Percentiles rank a stretch among this genome's conserved stretches.
Conservation (phyloP, 2,888 invertebrate species). For the Chrysolina americana region DNA sequence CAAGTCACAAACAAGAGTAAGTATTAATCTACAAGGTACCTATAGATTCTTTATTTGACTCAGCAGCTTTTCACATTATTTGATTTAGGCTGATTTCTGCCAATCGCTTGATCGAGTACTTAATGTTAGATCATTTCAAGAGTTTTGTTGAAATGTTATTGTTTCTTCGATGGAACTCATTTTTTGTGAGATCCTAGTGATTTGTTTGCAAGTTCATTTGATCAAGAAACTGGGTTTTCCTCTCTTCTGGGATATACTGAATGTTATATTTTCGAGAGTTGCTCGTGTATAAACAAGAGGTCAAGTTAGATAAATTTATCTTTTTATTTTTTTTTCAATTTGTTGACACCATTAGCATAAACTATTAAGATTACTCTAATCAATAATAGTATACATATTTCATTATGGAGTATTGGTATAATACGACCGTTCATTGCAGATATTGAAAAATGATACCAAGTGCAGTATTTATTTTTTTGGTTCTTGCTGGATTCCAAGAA, state of each 20-base stretch:
- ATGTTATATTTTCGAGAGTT: not conserved
- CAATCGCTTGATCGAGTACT: no score
- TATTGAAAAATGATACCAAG: constrained; percentile 47
- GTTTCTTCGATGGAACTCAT: no score
- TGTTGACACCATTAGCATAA: constrained; percentile 51
- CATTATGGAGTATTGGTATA: not conserved
- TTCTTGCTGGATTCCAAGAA: constrained; percentile 37
- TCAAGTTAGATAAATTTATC: constrained; percentile 51
- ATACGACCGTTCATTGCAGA: constrained; percentile 41
- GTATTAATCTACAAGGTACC: no score
- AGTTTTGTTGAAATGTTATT: no score
- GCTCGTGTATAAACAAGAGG: constrained; percentile 43
- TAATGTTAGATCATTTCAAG: no score
- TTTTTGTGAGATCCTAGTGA: not conserved
- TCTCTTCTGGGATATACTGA: not conserved
- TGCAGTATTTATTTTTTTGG: constrained; percentile 44
- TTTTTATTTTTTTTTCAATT: constrained; percentile 50
- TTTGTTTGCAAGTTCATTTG: not conserved
- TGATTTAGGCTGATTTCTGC: no score
- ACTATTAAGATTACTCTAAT: constrained; percentile 33
- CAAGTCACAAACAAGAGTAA: no score
- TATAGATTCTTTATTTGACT: no score
- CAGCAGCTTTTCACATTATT: no score
- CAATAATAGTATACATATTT: constrained; percentile 10
- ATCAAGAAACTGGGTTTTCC: not conserved